phyloP scores from a whole-genome alignment of 2,888 invertebrate species.

The Platynereis dumerilii region DNA sequence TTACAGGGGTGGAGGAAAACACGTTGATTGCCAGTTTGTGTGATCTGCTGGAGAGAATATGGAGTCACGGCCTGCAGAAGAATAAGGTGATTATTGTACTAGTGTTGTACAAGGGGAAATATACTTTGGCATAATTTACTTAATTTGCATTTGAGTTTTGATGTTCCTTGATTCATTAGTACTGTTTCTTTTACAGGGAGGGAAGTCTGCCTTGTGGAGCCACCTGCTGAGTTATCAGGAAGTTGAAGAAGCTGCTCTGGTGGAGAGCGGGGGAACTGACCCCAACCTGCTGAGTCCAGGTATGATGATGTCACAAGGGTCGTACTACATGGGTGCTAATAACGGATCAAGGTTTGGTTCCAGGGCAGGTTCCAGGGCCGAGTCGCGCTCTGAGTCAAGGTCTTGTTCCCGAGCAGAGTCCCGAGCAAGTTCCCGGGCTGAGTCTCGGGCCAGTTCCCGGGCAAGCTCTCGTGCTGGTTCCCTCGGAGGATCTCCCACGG shows the following conservation, averaged over 20 bases:
- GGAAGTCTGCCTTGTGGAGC: conserved; percentile 97
- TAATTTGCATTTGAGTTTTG: no score
- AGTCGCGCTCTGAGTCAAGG: conserved; percentile 20
- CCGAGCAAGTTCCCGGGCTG: background rate
- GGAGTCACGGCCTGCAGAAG: conserved; percentile 95
- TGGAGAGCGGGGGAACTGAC: conserved; percentile 68
- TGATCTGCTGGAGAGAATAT: conserved; percentile 94
- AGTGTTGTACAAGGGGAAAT: no score
- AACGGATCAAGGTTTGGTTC: conserved; percentile 3
- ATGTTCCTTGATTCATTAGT: background rate
- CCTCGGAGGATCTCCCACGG: background rate
- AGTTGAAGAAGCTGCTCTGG: conserved; percentile 72
- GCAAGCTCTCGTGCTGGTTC: background rate
- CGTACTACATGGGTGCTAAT: conserved; percentile 19
- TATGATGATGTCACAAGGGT: conserved; percentile 52
- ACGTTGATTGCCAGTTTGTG: conserved; percentile 97
- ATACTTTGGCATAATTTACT: no score
- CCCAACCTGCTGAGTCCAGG: conserved; percentile 72
- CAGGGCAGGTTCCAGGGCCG: conserved; percentile 13
- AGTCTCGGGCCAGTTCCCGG: conserved; percentile 2
- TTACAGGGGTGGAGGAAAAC: conserved; percentile 87
- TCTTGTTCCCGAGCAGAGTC: background rate
- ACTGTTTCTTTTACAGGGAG: conserved; percentile 65
- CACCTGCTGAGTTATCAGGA: conserved; percentile 83
- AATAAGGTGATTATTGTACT: conserved; percentile 74